Evolutionary conservation across 1,140 invertebrate species (phyloP).

Genomic region (Cydia strobilella): DNA sequence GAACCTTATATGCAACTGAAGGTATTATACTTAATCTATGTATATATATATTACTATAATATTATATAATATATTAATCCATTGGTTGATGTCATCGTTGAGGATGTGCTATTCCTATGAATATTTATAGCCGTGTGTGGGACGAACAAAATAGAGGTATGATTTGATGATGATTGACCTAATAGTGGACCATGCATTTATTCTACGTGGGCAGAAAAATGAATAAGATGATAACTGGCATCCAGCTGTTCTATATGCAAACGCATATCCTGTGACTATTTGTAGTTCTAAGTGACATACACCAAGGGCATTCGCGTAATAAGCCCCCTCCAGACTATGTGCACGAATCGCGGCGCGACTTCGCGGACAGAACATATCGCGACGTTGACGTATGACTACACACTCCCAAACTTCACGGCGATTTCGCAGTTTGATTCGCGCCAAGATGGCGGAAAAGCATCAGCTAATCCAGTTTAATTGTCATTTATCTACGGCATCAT

Average conservation of each 20-base stretch:
- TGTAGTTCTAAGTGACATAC: background rate
- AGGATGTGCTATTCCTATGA: background rate
- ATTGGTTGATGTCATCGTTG: constrained; percentile 5
- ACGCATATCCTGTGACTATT: background rate
- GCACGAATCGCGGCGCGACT: no score
- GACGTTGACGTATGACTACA: no score
- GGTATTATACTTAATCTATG: background rate
- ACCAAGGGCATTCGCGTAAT: background rate
- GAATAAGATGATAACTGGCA: constrained; percentile 25
- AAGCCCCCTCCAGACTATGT: no score
- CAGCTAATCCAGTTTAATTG: no score
- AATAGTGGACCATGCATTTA: background rate
- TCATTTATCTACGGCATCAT: no score
- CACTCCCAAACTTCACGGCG: no score
- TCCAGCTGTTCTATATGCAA: constrained; percentile 15
- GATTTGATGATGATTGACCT: constrained; percentile 24
- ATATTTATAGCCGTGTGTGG: constrained; percentile 2
- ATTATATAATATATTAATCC: no score
- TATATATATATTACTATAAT: no score
- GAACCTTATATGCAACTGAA: background rate
- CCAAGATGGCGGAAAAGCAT: no score
- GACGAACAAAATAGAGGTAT: background rate
- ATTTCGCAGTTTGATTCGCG: no score
- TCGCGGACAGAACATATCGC: no score
- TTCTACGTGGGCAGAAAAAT: constrained; percentile 6